These are phyloP conservation scores for Caenorhabditis drosophilae DNA, from an alignment of 2,888 invertebrate genomes.

Conservation along the genomic window DNA sequence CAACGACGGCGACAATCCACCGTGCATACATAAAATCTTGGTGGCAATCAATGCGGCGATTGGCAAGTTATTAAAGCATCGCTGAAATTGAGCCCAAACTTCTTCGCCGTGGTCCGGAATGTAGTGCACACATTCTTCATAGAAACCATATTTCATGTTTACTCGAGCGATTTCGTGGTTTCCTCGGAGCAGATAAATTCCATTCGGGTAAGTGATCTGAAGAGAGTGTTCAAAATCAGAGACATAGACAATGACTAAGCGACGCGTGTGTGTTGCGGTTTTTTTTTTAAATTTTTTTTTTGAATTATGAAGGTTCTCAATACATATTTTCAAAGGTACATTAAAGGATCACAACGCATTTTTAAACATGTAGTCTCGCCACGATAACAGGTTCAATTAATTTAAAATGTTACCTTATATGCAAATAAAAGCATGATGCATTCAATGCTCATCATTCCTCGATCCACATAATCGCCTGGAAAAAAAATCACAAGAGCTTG, in stretches of 20 bases:
- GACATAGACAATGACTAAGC: no score
- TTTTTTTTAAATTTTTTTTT: no score
- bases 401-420: no score
- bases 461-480: slow-evolving; percentile 56
- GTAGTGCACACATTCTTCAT: slow-evolving; percentile 37
- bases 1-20: slow-evolving; percentile 54
- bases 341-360: no score
- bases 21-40: slow-evolving; percentile 55
- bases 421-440: slow-evolving; percentile 53
- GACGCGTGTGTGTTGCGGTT: no score
- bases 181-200: slow-evolving; percentile 49
- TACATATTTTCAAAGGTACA: no score
- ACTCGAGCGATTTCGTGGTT: slow-evolving; percentile 59
- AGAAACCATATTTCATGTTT: slow-evolving; percentile 56
- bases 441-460: slow-evolving; percentile 51
- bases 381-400: no score
- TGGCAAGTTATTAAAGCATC: slow-evolving; percentile 53
- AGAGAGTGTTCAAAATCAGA: no score
- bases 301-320: no score
- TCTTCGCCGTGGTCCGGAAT: slow-evolving; percentile 26
- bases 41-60: slow-evolving; percentile 47
- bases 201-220: slow-evolving; percentile 46
- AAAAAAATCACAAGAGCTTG: background rate
- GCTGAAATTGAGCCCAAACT: slow-evolving; percentile 52
- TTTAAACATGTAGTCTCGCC: no score